Evolutionary conservation across 2,113 vertebrate species (phyloP).

Genomic region (Epinephelus moara): DNA sequence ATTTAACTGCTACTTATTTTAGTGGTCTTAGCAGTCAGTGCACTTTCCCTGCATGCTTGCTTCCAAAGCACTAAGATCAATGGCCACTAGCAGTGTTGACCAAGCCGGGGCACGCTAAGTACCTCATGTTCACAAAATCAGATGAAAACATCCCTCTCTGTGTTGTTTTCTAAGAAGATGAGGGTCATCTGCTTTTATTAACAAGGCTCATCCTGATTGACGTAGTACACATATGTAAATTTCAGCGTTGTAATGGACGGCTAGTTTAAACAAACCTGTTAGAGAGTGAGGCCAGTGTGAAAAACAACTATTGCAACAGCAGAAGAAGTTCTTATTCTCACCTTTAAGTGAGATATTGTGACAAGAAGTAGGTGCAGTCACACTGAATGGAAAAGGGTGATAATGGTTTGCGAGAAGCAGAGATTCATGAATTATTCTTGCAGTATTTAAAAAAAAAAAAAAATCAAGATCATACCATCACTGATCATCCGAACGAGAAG

Average conservation of each 20-base stretch:
- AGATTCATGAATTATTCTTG: neutral
- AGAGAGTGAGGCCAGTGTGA: neutral
- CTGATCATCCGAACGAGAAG: neutral
- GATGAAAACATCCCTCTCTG: no score
- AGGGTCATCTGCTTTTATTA: neutral
- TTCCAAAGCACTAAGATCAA: no score
- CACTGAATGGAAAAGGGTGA: neutral
- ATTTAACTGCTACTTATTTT: conserved; percentile 4
- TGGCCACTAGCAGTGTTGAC: neutral
- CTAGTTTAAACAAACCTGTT: neutral
- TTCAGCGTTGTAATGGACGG: neutral
- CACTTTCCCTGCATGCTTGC: neutral
- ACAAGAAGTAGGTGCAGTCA: neutral
- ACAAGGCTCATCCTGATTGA: neutral
- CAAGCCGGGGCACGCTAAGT: neutral
- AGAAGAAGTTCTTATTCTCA: neutral
- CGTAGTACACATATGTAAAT: neutral
- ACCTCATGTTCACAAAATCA: no score
- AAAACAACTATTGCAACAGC: neutral
- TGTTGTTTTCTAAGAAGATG: neutral
- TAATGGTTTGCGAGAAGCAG: neutral
- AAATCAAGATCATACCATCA: neutral
- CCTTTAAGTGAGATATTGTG: neutral
- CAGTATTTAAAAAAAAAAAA: neutral
- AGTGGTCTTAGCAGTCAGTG: no score